Percentiles rank a stretch among this genome's conserved stretches.
phyloP scores from a whole-genome alignment of 2,888 invertebrate species.

The Lymantria dispar region DNA sequence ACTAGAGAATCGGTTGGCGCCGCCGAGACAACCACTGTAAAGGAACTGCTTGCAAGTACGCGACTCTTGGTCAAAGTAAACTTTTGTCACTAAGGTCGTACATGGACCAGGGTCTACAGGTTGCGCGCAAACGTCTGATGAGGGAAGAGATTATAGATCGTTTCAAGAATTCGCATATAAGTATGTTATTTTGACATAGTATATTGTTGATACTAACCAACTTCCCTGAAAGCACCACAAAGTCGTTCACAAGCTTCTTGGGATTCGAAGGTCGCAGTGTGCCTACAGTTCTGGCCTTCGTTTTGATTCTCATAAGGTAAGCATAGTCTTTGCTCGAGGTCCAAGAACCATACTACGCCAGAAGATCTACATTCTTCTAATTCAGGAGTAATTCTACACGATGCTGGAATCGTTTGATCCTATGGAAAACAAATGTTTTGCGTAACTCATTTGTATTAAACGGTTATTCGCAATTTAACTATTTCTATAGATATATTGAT shows the following conservation, averaged over 20 bases:
- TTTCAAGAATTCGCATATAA: background rate
- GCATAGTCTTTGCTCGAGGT: slow-evolving; percentile 67
- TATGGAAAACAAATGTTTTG: background rate
- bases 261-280: slow-evolving; percentile 87
- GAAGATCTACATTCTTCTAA: slow-evolving; percentile 46
- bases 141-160: background rate
- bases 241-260: slow-evolving; percentile 89
- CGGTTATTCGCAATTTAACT: no score
- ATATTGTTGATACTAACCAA: slow-evolving; percentile 16
- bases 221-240: slow-evolving; percentile 87
- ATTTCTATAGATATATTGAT: no score
- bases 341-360: slow-evolving; percentile 57
- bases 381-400: slow-evolving; percentile 38
- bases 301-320: slow-evolving; percentile 50
- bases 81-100: slow-evolving; percentile 83
- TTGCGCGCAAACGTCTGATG: slow-evolving; percentile 89
- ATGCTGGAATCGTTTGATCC: slow-evolving; percentile 26
- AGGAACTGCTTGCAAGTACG: slow-evolving; percentile 87
- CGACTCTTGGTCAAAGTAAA: slow-evolving; percentile 84
- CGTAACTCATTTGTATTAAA: background rate
- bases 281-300: slow-evolving; percentile 82
- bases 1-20: slow-evolving; percentile 91
- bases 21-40: slow-evolving; percentile 93
- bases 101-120: slow-evolving; percentile 88
- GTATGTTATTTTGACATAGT: background rate